phyloP scores from a whole-genome alignment of 2,797 vertebrate genomes.

The Pteropus rufus region DNA sequence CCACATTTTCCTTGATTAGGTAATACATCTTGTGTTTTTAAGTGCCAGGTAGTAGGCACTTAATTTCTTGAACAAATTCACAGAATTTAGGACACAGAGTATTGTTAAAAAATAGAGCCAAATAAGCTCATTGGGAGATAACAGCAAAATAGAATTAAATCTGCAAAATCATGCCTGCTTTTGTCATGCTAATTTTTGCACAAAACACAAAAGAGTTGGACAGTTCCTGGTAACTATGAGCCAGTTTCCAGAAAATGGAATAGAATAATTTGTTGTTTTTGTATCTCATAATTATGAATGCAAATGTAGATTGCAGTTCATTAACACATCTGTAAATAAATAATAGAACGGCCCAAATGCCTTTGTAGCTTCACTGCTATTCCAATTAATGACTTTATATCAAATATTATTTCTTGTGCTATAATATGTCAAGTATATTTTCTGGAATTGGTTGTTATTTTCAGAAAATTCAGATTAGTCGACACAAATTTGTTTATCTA shows the following conservation, averaged over 20 bases:
- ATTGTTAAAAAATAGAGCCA: constrained; percentile 25
- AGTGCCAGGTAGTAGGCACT: background rate
- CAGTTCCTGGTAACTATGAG: background rate
- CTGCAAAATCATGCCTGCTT: background rate
- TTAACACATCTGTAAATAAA: constrained; percentile 44
- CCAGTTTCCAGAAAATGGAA: background rate
- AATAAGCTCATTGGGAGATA: background rate
- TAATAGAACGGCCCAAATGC: background rate
- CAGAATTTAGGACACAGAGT: background rate
- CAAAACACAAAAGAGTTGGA: background rate
- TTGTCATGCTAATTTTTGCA: constrained; percentile 36
- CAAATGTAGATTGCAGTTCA: background rate
- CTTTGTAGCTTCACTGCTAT: background rate
- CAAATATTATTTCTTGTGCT: background rate
- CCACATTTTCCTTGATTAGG: background rate
- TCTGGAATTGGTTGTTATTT: constrained; percentile 36
- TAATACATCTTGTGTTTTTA: background rate
- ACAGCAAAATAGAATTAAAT: constrained; percentile 43
- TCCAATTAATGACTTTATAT: constrained; percentile 31
- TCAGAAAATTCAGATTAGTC: constrained; percentile 43
- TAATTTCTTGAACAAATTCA: background rate
- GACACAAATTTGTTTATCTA: background rate
- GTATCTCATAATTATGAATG: background rate
- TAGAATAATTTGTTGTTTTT: constrained; percentile 36
- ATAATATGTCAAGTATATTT: background rate